Evolutionary conservation across 2,888 invertebrate genomes (phyloP).

Genomic region (Bursaphelenchus okinawaensis): DNA sequence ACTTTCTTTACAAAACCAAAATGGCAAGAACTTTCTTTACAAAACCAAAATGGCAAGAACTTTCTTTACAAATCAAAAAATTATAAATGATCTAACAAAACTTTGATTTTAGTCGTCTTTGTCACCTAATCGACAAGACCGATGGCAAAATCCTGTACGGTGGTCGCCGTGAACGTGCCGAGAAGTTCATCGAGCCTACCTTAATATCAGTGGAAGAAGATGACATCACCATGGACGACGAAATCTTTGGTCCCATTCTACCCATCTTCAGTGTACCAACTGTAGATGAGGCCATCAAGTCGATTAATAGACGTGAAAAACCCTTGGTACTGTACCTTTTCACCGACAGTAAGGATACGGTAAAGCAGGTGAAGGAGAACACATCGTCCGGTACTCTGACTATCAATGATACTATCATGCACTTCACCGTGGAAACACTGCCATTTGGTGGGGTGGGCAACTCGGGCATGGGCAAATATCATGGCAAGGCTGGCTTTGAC

Average conservation of each 20-base stretch:
- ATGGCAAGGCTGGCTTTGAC: slow-evolving; percentile 75
- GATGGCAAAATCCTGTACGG: slow-evolving; percentile 72
- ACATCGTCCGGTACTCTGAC: slow-evolving; percentile 74
- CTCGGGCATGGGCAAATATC: slow-evolving; percentile 78
- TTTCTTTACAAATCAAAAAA: not conserved
- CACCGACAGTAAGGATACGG: slow-evolving; percentile 65
- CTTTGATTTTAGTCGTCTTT: slow-evolving; percentile 59
- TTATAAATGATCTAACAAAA: too few relatives aligned
- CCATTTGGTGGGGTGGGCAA: slow-evolving; percentile 92
- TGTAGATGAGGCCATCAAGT: slow-evolving; percentile 80
- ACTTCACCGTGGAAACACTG: slow-evolving; percentile 72
- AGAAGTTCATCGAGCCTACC: slow-evolving; percentile 78
- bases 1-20: too few relatives aligned
- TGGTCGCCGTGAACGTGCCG: slow-evolving; percentile 70
- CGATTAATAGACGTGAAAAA: slow-evolving; percentile 68
- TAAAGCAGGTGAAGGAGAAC: slow-evolving; percentile 67
- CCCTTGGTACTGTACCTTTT: slow-evolving; percentile 82
- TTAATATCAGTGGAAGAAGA: slow-evolving; percentile 67
- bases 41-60: not conserved
- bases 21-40: not conserved
- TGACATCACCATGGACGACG: slow-evolving; percentile 69
- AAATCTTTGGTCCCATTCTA: slow-evolving; percentile 90
- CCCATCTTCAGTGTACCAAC: slow-evolving; percentile 77
- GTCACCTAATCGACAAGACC: slow-evolving; percentile 67
- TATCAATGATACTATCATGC: slow-evolving; percentile 80